These are phyloP conservation scores for Heliconius hermathena DNA, from an alignment of 1,140 invertebrate genomes.

Conservation along the genomic window DNA sequence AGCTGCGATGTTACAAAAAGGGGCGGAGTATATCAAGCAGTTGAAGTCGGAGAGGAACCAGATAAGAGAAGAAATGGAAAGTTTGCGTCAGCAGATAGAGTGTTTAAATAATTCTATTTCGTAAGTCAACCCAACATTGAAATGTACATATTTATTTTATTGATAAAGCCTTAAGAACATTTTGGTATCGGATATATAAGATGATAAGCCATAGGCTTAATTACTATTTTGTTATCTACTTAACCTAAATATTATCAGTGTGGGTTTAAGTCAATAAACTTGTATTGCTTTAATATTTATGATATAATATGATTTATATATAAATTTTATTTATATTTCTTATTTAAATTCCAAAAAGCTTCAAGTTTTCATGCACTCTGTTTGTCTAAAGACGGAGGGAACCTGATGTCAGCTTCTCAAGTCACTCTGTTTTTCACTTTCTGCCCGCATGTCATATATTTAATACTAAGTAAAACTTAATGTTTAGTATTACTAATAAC, in stretches of 20 bases:
- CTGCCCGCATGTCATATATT: no score
- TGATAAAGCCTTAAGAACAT: neutral
- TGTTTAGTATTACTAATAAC: no score
- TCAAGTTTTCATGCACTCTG: no score
- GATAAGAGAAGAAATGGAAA: conserved; percentile 95
- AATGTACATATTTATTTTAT: neutral
- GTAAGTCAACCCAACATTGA: conserved; percentile 75
- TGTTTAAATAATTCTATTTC: conserved; percentile 94
- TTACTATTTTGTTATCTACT: conserved; percentile 7
- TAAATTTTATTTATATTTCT: no score
- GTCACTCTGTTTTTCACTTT: no score
- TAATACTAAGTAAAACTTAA: no score
- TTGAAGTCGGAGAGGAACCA: conserved; percentile 92
- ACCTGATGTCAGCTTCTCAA: no score
- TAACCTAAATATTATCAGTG: neutral
- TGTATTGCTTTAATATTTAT: neutral
- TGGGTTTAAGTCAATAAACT: neutral
- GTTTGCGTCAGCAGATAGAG: conserved; percentile 93
- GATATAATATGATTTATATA: neutral
- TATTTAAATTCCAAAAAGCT: no score
- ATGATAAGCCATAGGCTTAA: neutral
- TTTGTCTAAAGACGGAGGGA: no score
- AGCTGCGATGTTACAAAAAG: conserved; percentile 98
- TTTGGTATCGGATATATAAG: neutral
- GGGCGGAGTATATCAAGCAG: conserved; percentile 97